A percentile compares a stretch with the other conserved stretches of the same genome.
phyloP scores from a whole-genome alignment of 2,113 vertebrate genomes.

The Euleptes europaea region DNA sequence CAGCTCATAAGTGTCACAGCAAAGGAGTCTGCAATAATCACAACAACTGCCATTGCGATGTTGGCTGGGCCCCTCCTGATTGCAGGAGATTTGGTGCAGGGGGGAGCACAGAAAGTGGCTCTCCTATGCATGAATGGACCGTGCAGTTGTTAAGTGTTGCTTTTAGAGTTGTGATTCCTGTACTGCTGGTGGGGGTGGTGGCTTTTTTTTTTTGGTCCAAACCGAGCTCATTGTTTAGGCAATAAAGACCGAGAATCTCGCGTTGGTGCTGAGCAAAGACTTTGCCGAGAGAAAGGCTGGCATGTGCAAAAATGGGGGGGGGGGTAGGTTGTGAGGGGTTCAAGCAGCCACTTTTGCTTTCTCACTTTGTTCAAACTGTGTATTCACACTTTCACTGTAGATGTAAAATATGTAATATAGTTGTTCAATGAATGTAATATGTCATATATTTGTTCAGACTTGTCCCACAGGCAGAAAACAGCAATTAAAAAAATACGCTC shows the following conservation, averaged over 20 bases:
- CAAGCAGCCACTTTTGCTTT: not conserved
- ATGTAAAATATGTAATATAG: not conserved
- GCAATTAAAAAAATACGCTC: too few relatives aligned
- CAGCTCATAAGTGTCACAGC: conserved; percentile 1
- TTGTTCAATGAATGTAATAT: too few relatives aligned
- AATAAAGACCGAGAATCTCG: not conserved
- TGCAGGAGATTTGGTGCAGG: conserved; percentile 73
- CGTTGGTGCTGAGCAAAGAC: rapidly evolving
- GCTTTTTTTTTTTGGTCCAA: not conserved
- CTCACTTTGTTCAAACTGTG: not conserved
- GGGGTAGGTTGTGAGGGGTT: too few relatives aligned
- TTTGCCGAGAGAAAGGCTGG: not conserved
- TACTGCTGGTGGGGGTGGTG: not conserved
- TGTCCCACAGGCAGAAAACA: too few relatives aligned
- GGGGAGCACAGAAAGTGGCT: conserved; percentile 81
- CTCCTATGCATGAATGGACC: not conserved
- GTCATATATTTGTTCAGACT: not conserved
- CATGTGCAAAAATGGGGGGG: not conserved
- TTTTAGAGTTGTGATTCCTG: not conserved
- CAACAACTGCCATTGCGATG: conserved; percentile 78
- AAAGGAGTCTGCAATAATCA: conserved; percentile 60
- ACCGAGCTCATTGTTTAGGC: not conserved
- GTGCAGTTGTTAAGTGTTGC: rapidly evolving
- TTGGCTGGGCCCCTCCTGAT: conserved; percentile 79
- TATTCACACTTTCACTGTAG: not conserved